phyloP scores from a whole-genome alignment of 2,113 vertebrate species.

The Egretta garzetta region DNA sequence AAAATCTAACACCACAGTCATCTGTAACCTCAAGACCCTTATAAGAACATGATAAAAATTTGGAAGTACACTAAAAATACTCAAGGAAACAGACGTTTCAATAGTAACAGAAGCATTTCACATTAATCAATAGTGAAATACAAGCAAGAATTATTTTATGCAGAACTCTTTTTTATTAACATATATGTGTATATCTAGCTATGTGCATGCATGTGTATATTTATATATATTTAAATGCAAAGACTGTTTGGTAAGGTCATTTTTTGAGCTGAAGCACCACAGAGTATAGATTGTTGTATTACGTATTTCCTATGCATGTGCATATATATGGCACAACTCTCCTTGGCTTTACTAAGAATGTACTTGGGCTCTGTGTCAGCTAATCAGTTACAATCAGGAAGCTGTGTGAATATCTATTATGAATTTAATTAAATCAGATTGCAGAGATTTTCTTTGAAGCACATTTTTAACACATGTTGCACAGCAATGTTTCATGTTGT shows the following conservation, averaged over 20 bases:
- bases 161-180: constrained; percentile 7
- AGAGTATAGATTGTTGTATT: background rate
- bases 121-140: background rate
- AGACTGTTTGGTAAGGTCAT: background rate
- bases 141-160: background rate
- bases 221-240: background rate
- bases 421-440: background rate
- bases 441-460: background rate
- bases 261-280: background rate
- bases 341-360: background rate
- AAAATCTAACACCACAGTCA: background rate
- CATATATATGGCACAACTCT: background rate
- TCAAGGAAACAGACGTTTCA: background rate
- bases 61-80: constrained; percentile 11
- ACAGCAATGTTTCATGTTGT: background rate
- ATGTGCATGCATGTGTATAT: background rate
- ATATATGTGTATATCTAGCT: background rate
- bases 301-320: background rate
- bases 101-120: background rate
- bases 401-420: background rate
- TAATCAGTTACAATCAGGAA: background rate
- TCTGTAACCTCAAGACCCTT: constrained; percentile 16
- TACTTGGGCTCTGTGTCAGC: background rate
- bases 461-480: background rate
- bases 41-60: background rate